phyloP scores from a whole-genome alignment of 2,888 invertebrate genomes.

The Lithophane leautieri region DNA sequence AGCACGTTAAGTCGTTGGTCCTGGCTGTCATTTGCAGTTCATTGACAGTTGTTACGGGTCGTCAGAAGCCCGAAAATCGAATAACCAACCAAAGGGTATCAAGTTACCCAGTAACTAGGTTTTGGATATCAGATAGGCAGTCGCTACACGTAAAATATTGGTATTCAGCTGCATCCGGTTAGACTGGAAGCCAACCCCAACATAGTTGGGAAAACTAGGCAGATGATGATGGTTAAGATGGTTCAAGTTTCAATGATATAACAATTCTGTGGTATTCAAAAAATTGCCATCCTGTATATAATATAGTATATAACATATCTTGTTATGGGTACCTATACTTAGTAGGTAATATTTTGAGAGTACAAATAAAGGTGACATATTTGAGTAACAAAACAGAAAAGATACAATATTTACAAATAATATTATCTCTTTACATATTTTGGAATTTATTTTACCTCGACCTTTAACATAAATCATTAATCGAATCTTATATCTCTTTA shows the following conservation, averaged over 20 bases:
- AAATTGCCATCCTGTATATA: neutral
- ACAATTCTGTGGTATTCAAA: neutral
- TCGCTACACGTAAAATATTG: no score
- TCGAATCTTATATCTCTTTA: neutral
- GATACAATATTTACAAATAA: neutral
- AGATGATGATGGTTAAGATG: neutral
- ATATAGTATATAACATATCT: no score
- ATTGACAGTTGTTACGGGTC: no score
- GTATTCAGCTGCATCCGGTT: no score
- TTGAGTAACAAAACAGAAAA: constrained; percentile 5
- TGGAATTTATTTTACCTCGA: neutral
- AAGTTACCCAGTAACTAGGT: no score
- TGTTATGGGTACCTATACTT: neutral
- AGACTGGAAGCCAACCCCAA: no score
- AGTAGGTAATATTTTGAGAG: neutral
- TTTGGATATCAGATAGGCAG: no score
- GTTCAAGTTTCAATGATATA: neutral
- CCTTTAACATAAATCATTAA: neutral
- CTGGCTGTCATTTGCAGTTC: no score
- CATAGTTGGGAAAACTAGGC: no score
- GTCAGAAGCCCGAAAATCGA: no score
- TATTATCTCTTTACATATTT: constrained; percentile 19
- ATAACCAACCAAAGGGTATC: no score
- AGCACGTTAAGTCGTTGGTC: no score
- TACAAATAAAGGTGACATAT: constrained; percentile 10